A percentile compares a stretch with the other conserved stretches of the same genome.
These are phyloP conservation scores for Parus major DNA, from an alignment of 2,113 vertebrate genomes.

Conservation along the genomic window DNA sequence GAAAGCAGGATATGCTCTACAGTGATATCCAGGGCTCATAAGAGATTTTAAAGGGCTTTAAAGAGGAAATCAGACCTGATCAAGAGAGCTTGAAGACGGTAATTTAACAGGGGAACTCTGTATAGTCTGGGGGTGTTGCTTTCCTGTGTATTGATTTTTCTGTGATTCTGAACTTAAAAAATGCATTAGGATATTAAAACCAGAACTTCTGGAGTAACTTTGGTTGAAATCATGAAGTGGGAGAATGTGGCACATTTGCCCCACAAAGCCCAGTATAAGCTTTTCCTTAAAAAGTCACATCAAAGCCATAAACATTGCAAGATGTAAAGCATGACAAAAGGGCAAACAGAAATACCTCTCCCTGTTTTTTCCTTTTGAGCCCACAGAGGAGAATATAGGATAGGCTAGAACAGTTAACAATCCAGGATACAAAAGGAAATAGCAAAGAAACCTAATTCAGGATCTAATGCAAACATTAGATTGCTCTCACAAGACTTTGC, in stretches of 20 bases:
- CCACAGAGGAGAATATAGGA: not conserved
- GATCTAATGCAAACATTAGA: not conserved
- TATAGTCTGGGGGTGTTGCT: conserved; percentile 23
- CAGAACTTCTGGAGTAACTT: conserved; percentile 62
- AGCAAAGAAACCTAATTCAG: not conserved
- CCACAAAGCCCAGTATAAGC: conserved; percentile 25
- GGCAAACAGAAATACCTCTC: conserved; percentile 27
- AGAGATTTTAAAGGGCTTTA: conserved; percentile 45
- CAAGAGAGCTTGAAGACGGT: not conserved
- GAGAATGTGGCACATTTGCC: conserved; percentile 60
- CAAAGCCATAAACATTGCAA: conserved; percentile 64
- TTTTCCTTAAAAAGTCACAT: conserved; percentile 66
- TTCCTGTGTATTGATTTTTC: conserved; percentile 47
- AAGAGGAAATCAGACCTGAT: conserved; percentile 62
- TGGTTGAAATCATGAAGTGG: conserved; percentile 58
- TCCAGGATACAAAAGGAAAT: not conserved
- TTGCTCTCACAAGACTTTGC: not conserved
- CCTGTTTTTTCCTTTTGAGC: not conserved
- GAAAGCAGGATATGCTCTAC: conserved; percentile 54
- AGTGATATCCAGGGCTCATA: conserved; percentile 32
- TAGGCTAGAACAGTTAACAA: not conserved
- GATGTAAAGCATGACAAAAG: conserved; percentile 31
- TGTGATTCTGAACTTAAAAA: conserved; percentile 41
- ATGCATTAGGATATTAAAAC: conserved; percentile 55
- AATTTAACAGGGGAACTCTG: conserved; percentile 26